A percentile compares a stretch with the other conserved stretches of the same genome.
phyloP scores from a whole-genome alignment of 2,888 invertebrate species.

The Dynastes maya region DNA sequence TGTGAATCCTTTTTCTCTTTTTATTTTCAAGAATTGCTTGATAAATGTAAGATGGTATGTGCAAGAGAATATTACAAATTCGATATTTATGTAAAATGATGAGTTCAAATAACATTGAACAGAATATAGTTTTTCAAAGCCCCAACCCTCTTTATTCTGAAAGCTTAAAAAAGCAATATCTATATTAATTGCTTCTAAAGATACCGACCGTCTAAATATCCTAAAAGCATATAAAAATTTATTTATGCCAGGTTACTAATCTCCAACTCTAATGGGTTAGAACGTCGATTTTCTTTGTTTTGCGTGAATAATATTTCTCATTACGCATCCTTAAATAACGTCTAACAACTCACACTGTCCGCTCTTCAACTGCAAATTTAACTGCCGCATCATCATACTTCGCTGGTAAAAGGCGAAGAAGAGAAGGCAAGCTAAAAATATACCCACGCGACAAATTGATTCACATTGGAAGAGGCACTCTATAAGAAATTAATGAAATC shows the following conservation, averaged over 20 bases:
- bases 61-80: too few species aligned
- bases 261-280: background rate
- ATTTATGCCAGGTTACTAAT: background rate
- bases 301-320: conserved; percentile 26
- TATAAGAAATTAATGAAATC: conserved; percentile 35
- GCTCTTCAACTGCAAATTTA: conserved; percentile 18
- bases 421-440: conserved; percentile 8
- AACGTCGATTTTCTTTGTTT: conserved; percentile 20
- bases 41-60: too few species aligned
- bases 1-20: too few species aligned
- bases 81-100: too few species aligned
- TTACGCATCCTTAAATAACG: conserved; percentile 29
- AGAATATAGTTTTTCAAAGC: too few species aligned
- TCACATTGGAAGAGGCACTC: conserved; percentile 40
- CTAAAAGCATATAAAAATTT: too few species aligned
- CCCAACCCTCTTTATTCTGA: too few species aligned
- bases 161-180: too few species aligned
- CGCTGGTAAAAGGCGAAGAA: background rate
- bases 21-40: too few species aligned
- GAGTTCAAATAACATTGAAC: too few species aligned
- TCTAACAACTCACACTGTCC: conserved; percentile 2
- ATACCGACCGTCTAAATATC: too few species aligned
- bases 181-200: too few species aligned
- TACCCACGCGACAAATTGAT: conserved; percentile 32
- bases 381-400: conserved; percentile 4